These are phyloP conservation scores for Brachymystax lenok DNA, from an alignment of 2,797 vertebrate species.

Conservation along the genomic window DNA sequence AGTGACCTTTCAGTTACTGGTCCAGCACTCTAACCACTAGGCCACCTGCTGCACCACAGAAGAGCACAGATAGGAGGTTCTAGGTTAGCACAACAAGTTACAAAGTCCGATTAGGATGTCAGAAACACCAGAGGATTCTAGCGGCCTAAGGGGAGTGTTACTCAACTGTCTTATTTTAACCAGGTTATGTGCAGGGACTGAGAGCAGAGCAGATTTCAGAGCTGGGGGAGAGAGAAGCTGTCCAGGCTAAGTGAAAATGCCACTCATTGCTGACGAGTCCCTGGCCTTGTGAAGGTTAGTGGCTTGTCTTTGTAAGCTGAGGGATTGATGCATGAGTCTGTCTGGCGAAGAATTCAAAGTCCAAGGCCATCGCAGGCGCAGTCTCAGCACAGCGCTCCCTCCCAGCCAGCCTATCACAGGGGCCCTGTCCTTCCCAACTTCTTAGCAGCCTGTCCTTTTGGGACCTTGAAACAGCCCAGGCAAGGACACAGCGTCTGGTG, in stretches of 20 bases:
- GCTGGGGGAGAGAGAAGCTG: slow-evolving; percentile 50
- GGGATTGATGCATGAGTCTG: slow-evolving; percentile 84
- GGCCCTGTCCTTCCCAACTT: slow-evolving; percentile 79
- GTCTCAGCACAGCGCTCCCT: slow-evolving; percentile 20
- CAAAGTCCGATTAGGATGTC: slow-evolving; percentile 50
- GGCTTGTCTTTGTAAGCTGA: slow-evolving; percentile 80
- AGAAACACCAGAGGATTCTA: slow-evolving; percentile 21
- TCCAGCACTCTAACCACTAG: not conserved
- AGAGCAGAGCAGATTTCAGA: slow-evolving; percentile 41
- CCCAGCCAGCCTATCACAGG: slow-evolving; percentile 71
- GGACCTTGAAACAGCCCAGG: slow-evolving; percentile 78
- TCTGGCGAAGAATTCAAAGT: slow-evolving; percentile 81
- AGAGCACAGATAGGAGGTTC: slow-evolving; percentile 45
- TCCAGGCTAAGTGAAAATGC: slow-evolving; percentile 76
- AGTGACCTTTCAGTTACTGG: not conserved
- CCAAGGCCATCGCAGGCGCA: slow-evolving; percentile 72
- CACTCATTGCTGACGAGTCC: slow-evolving; percentile 78
- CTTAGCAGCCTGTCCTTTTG: slow-evolving; percentile 80
- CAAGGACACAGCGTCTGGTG: slow-evolving; percentile 80
- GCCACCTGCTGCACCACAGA: slow-evolving; percentile 17
- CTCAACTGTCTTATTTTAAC: slow-evolving; percentile 73
- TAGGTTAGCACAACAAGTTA: slow-evolving; percentile 53
- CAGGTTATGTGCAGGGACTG: slow-evolving; percentile 64
- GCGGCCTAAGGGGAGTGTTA: slow-evolving; percentile 54
- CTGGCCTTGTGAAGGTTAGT: slow-evolving; percentile 77